These are phyloP conservation scores for Fukomys damarensis DNA, from an alignment of 2,113 vertebrate genomes.

Conservation along the genomic window DNA sequence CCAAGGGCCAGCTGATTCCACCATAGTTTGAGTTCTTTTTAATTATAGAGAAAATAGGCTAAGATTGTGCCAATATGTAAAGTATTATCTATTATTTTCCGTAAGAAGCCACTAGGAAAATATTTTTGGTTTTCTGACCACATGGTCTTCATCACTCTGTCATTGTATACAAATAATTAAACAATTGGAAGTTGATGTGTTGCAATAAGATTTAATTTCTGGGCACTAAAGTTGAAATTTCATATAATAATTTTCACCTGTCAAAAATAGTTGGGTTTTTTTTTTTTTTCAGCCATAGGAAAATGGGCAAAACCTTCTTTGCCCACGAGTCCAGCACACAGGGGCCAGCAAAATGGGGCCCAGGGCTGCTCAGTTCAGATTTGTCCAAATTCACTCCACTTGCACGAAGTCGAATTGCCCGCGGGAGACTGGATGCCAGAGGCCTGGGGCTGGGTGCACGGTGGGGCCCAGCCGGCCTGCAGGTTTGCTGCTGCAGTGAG, in stretches of 20 bases:
- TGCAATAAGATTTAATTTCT: neutral
- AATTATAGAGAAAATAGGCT: neutral
- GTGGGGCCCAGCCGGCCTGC: too few relatives aligned
- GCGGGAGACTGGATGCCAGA: neutral
- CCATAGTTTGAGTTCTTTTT: too few relatives aligned
- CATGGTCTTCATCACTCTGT: neutral
- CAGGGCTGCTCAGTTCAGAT: neutral
- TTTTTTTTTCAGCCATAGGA: neutral
- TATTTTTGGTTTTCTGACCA: neutral
- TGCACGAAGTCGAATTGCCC: neutral
- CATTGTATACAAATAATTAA: neutral
- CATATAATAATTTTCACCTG: neutral
- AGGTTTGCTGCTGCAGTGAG: neutral
- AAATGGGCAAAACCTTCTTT: neutral
- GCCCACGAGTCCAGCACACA: neutral
- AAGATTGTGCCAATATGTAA: neutral
- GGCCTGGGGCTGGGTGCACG: neutral
- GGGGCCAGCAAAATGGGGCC: too few relatives aligned
- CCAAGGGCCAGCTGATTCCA: too few relatives aligned
- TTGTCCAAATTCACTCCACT: neutral
- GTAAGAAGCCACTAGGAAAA: neutral
- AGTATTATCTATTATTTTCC: neutral
- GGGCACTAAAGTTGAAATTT: neutral
- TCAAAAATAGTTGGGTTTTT: neutral
- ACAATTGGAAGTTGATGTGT: neutral